These are phyloP conservation scores for Dipodomys stephensi DNA, from an alignment of 2,113 vertebrate species.

Conservation along the genomic window DNA sequence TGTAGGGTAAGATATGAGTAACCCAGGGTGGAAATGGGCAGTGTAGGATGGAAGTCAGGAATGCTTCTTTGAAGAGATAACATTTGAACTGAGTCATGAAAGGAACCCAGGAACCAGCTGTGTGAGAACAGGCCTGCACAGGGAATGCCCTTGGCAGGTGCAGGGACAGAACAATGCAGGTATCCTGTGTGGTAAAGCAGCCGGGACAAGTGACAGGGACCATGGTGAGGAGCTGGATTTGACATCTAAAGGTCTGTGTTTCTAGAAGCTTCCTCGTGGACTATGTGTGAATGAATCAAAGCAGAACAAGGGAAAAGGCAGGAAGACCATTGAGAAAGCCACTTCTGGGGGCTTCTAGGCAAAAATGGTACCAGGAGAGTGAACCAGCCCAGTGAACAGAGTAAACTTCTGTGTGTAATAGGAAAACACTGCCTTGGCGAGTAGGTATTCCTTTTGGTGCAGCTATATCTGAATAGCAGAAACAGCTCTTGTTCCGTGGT, in stretches of 20 bases:
- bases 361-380: background rate
- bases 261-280: background rate
- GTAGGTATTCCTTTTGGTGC: background rate
- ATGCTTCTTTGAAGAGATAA: background rate
- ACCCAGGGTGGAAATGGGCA: background rate
- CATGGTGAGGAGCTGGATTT: background rate
- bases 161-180: background rate
- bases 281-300: background rate
- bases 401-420: background rate
- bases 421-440: background rate
- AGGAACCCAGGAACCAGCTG: background rate
- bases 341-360: background rate
- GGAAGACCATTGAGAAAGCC: background rate
- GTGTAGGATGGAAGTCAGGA: background rate
- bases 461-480: background rate
- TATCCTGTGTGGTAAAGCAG: background rate
- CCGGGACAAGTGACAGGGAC: too few species aligned
- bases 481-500: background rate
- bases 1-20: rapidly evolving
- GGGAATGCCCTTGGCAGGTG: background rate
- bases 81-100: background rate
- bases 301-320: background rate
- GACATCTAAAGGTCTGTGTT: background rate
- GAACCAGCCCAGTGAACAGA: background rate
- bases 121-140: background rate